Evolutionary conservation across 2,888 invertebrate genomes (phyloP).

Genomic region (Keiferia lycopersicella): DNA sequence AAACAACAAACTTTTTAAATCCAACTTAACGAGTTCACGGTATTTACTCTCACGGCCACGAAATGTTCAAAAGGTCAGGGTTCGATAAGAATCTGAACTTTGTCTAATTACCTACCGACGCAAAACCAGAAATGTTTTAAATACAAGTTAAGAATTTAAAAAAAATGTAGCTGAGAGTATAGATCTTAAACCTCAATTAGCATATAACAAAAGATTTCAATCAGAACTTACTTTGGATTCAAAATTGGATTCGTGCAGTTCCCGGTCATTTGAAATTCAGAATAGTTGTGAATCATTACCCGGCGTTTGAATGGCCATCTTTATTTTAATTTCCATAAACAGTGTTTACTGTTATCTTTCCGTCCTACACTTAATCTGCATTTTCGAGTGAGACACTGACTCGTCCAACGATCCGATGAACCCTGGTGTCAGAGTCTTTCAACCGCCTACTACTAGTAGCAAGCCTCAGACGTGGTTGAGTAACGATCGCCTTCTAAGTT

Average conservation of each 20-base stretch:
- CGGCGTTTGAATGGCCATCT: background rate
- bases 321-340: background rate
- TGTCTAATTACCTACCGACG: background rate
- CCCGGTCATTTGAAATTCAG: slow-evolving; percentile 8
- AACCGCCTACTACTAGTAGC: too few relatives aligned
- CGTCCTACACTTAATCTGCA: too few relatives aligned
- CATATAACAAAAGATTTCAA: slow-evolving; percentile 9
- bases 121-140: background rate
- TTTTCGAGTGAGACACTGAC: too few relatives aligned
- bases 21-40: background rate
- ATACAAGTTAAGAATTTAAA: background rate
- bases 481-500: too few relatives aligned
- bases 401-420: too few relatives aligned
- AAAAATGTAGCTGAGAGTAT: too few relatives aligned
- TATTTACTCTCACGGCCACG: background rate
- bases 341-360: too few relatives aligned
- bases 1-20: slow-evolving; percentile 2
- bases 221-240: slow-evolving; percentile 11
- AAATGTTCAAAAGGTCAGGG: slow-evolving; percentile 18
- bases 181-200: too few relatives aligned
- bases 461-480: too few relatives aligned
- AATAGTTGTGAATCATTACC: slow-evolving; percentile 9
- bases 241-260: slow-evolving; percentile 4
- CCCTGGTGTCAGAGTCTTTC: too few relatives aligned
- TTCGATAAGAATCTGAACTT: background rate